Conservation (phyloP, 2,113 vertebrate genomes). For the Australoheros scitulus region DNA sequence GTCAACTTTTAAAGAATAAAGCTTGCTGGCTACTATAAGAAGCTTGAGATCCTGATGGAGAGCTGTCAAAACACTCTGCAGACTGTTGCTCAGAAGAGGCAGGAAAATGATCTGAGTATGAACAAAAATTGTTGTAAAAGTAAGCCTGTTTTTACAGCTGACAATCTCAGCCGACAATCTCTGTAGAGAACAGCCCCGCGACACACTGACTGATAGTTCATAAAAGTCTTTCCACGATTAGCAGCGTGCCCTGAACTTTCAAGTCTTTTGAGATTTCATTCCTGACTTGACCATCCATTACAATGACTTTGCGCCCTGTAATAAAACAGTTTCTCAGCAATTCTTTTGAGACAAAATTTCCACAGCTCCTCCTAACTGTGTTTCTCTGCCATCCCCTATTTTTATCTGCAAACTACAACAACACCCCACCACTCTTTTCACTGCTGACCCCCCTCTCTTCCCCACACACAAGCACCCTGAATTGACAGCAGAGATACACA, state of each 20-base stretch:
- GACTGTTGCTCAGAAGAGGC: not conserved
- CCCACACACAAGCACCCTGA: slow-evolving; percentile 27
- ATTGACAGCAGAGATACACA: slow-evolving; percentile 58
- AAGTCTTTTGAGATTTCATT: not conserved
- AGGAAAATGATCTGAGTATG: not conserved
- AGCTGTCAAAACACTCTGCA: not conserved
- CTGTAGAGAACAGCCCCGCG: not conserved
- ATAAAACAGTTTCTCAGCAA: slow-evolving; percentile 10
- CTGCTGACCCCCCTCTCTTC: not conserved
- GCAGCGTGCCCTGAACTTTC: not conserved
- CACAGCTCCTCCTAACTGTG: not conserved
- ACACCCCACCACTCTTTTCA: not conserved
- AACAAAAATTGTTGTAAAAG: not conserved
- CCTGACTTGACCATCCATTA: not conserved
- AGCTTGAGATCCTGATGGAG: not conserved
- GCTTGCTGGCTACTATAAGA: not conserved
- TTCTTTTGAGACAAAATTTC: not conserved
- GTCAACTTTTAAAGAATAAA: not conserved
- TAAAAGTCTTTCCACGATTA: not conserved
- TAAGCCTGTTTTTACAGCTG: not conserved
- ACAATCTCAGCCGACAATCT: not conserved
- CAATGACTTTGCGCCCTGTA: not conserved
- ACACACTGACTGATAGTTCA: not conserved
- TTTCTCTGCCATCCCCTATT: not conserved
- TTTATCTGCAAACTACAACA: not conserved